These are phyloP conservation scores for Betta splendens DNA, from an alignment of 2,797 vertebrate species.

Conservation along the genomic window DNA sequence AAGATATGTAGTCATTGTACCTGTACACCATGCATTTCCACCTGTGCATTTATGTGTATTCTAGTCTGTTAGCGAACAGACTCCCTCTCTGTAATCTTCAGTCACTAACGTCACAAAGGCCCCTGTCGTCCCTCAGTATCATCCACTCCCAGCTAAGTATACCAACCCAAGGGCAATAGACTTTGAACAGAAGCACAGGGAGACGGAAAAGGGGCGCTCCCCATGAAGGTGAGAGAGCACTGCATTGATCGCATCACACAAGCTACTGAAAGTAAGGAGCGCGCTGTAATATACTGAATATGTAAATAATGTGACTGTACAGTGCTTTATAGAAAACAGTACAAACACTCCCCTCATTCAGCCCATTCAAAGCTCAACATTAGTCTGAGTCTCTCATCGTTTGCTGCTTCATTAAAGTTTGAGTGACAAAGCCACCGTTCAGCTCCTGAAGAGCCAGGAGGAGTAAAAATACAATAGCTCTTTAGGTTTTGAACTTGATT, in stretches of 20 bases:
- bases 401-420: conserved; percentile 25
- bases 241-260: conserved; percentile 71
- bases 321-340: conserved; percentile 78
- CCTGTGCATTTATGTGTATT: conserved; percentile 28
- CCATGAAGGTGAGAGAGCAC: conserved; percentile 62
- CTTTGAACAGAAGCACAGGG: conserved; percentile 69
- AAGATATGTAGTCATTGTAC: conserved; percentile 28
- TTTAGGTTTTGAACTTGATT: conserved; percentile 56
- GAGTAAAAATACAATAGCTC: conserved; percentile 30
- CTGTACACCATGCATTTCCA: conserved; percentile 49
- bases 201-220: conserved; percentile 54
- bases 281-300: conserved; percentile 82
- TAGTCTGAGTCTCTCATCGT: conserved; percentile 29
- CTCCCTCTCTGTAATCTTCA: conserved; percentile 23
- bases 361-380: conserved; percentile 48
- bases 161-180: conserved; percentile 27
- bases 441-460: conserved; percentile 21
- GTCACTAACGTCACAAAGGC: conserved; percentile 30
- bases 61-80: too few relatives aligned
- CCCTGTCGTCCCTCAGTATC: conserved; percentile 42
- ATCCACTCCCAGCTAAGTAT: conserved; percentile 38
- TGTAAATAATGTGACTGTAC: conserved; percentile 86
- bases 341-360: conserved; percentile 60
- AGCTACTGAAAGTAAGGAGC: conserved; percentile 82
- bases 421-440: conserved; percentile 9